A percentile compares a stretch with the other conserved stretches of the same genome.
phyloP scores from a whole-genome alignment of 2,797 vertebrate species.

The Hydrolagus colliei region DNA sequence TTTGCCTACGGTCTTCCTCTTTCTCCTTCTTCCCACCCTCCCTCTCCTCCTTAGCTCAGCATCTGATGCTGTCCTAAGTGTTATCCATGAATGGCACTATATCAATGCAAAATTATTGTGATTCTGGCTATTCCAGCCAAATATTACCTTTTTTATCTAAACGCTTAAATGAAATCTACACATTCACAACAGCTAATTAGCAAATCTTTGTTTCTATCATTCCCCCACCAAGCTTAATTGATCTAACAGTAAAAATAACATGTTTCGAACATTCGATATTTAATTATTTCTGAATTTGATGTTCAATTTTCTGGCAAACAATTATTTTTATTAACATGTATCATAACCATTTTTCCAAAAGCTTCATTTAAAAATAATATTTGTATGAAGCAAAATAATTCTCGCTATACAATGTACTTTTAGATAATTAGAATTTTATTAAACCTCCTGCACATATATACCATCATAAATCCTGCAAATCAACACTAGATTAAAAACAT shows the following conservation, averaged over 20 bases:
- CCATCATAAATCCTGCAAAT: conserved; percentile 17
- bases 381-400: not conserved
- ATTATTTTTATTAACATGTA: not conserved
- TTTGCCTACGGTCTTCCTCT: too few relatives aligned
- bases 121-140: too few relatives aligned
- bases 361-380: conserved; percentile 14
- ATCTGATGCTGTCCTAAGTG: too few relatives aligned
- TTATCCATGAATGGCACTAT: too few relatives aligned
- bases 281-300: not conserved
- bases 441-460: conserved; percentile 19
- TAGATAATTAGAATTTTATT: conserved; percentile 28
- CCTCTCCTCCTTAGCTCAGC: too few relatives aligned
- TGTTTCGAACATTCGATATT: not conserved
- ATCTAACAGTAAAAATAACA: not conserved
- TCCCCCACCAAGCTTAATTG: not conserved
- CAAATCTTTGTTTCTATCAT: conserved; percentile 11
- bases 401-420: conserved; percentile 9
- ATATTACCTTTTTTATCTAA: not conserved
- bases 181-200: not conserved
- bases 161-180: not conserved
- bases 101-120: too few relatives aligned
- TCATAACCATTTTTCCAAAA: not conserved
- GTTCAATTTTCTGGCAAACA: not conserved
- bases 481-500: conserved; percentile 24
- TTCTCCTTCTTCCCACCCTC: too few relatives aligned